A percentile compares a stretch with the other conserved stretches of the same genome.
These are phyloP conservation scores for Leptopilina clavipes DNA, from an alignment of 1,140 invertebrate genomes.

Conservation along the genomic window DNA sequence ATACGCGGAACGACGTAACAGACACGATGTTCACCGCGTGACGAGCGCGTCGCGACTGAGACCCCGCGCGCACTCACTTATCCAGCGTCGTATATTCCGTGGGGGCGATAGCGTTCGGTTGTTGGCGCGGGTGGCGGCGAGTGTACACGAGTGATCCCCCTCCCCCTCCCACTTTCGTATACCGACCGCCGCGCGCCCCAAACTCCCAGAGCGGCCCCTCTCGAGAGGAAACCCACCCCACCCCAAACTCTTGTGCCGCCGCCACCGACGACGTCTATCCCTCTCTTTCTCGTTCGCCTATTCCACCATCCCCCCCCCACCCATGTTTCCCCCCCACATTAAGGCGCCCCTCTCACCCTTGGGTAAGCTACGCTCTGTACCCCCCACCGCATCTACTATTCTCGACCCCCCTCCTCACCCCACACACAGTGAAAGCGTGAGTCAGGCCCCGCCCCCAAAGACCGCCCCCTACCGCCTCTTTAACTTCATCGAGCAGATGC, in stretches of 20 bases:
- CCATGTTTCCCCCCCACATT: slow-evolving; percentile 17
- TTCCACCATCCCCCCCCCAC: slow-evolving; percentile 33
- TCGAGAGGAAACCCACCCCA: slow-evolving; percentile 42
- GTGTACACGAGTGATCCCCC: slow-evolving; percentile 41
- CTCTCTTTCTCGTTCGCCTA: slow-evolving; percentile 31
- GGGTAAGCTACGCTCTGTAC: slow-evolving; percentile 48
- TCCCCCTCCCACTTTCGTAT: slow-evolving; percentile 34
- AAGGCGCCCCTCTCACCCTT: slow-evolving; percentile 38
- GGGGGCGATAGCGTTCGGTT: slow-evolving; percentile 57
- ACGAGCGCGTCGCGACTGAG: slow-evolving; percentile 75
- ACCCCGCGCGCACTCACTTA: slow-evolving; percentile 60
- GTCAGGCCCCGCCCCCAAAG: slow-evolving; percentile 47
- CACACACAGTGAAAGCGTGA: slow-evolving; percentile 35
- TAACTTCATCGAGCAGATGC: slow-evolving; percentile 51
- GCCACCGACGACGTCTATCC: slow-evolving; percentile 3
- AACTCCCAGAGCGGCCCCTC: slow-evolving; percentile 1
- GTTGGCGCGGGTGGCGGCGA: slow-evolving; percentile 51
- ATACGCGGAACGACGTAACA: slow-evolving; percentile 42
- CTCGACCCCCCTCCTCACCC: slow-evolving; percentile 32
- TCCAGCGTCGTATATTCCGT: slow-evolving; percentile 50
- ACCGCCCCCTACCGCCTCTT: slow-evolving; percentile 54
- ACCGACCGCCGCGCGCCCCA: slow-evolving; percentile 24
- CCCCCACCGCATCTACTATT: slow-evolving; percentile 41
- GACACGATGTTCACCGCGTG: slow-evolving; percentile 70
- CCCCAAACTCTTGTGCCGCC: slow-evolving; percentile 25